Evolutionary conservation across 2,888 invertebrate genomes (phyloP).

Genomic region (Hipparchia sbordonii): DNA sequence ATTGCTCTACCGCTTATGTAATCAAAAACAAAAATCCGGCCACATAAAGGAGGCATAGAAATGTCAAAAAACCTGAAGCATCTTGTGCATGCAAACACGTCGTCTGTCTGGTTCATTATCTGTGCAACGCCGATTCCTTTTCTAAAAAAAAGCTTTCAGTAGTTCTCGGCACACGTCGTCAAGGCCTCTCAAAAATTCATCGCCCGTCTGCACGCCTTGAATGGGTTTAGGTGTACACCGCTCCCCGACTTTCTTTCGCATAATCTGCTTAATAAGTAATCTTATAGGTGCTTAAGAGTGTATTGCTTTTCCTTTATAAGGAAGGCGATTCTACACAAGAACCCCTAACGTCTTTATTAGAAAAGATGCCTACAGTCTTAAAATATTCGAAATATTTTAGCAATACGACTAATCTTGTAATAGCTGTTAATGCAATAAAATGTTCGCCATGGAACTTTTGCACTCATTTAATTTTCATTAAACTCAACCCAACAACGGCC

Average conservation of each 20-base stretch:
- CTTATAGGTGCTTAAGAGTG: constrained; percentile 47
- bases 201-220: constrained; percentile 75
- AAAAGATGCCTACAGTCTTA: neutral
- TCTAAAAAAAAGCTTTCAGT: constrained; percentile 67
- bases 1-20: constrained; percentile 15
- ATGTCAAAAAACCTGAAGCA: constrained; percentile 41
- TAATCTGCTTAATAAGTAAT: constrained; percentile 79
- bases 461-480: too few relatives aligned
- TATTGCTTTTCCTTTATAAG: constrained; percentile 14
- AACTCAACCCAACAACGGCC: too few relatives aligned
- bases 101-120: constrained; percentile 64
- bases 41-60: constrained; percentile 35
- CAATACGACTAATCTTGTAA: too few relatives aligned
- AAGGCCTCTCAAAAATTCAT: constrained; percentile 81
- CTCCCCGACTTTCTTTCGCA: constrained; percentile 53
- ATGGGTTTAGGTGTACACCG: constrained; percentile 62
- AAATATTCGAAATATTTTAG: neutral
- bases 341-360: neutral
- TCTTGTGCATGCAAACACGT: constrained; percentile 41
- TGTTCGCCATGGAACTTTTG: too few relatives aligned
- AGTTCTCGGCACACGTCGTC: constrained; percentile 66
- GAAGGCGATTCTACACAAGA: neutral
- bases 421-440: too few relatives aligned
- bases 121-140: constrained; percentile 65
- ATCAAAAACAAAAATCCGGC: constrained; percentile 23